phyloP scores from a whole-genome alignment of 2,888 invertebrate species.

The Frankliniella fusca region DNA sequence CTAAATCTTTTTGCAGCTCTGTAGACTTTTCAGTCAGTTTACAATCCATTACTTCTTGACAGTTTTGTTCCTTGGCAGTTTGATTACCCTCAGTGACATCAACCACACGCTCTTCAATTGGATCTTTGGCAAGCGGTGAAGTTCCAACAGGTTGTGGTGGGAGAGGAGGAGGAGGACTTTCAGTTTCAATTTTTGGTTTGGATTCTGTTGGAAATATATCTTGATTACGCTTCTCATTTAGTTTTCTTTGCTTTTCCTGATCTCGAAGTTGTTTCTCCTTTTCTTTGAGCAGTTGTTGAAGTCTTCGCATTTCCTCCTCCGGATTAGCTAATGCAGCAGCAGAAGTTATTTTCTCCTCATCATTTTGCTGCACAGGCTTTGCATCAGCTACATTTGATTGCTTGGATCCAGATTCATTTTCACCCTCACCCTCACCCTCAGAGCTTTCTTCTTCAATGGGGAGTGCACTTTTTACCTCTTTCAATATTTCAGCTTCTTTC shows the following conservation, averaged over 20 bases:
- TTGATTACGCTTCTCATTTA: not conserved
- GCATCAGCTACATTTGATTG: not conserved
- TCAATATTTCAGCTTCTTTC: conserved; percentile 64
- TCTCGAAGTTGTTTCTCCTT: not conserved
- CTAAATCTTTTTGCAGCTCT: not conserved
- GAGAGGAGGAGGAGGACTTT: not conserved
- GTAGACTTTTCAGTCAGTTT: not conserved
- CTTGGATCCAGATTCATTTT: not conserved
- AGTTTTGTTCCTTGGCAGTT: too few species aligned
- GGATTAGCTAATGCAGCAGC: not conserved
- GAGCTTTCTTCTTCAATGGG: conserved; percentile 50
- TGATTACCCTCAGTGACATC: not conserved
- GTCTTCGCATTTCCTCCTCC: not conserved
- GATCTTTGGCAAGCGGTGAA: not conserved
- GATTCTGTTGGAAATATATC: not conserved
- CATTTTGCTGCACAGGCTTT: too few species aligned
- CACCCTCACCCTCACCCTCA: not conserved
- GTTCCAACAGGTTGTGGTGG: not conserved
- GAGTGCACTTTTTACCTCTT: conserved; percentile 65
- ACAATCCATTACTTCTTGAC: not conserved
- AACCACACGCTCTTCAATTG: not conserved
- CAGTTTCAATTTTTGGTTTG: not conserved
- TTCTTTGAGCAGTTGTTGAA: not conserved
- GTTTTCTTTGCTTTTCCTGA: not conserved
- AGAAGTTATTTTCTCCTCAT: not conserved